Conservation (phyloP, 2,113 vertebrate species). For the Acanthochromis polyacanthus region DNA sequence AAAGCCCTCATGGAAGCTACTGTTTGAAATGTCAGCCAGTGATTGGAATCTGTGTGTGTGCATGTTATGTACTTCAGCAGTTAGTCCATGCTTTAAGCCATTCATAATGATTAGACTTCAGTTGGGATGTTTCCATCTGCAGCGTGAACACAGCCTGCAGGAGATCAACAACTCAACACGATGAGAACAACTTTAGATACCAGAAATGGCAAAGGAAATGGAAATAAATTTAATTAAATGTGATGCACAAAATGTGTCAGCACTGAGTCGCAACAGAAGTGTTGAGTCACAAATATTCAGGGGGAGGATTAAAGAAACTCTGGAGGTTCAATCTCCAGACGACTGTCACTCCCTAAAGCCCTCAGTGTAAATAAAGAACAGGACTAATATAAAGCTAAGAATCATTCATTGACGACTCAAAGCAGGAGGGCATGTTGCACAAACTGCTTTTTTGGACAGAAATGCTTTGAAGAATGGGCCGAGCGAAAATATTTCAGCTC, state of each 20-base stretch:
- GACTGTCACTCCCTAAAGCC: conserved; percentile 2
- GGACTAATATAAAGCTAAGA: conserved; percentile 25
- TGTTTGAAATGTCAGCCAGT: conserved; percentile 8
- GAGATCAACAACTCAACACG: not conserved
- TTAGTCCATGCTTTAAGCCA: not conserved
- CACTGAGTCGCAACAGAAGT: not conserved
- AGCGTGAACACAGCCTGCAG: not conserved
- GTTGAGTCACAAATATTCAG: conserved; percentile 23
- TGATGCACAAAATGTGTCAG: not conserved
- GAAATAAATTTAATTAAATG: too few relatives aligned
- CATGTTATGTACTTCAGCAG: too few relatives aligned
- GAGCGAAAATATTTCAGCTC: conserved; percentile 2
- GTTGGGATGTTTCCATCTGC: conserved; percentile 4
- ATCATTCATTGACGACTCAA: conserved; percentile 6
- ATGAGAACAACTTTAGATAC: conserved; percentile 2
- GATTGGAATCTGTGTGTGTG: not conserved
- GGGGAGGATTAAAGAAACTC: conserved; percentile 30
- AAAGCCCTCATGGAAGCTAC: not conserved
- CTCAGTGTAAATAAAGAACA: conserved; percentile 20
- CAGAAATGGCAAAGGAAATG: too few relatives aligned
- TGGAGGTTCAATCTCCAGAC: conserved; percentile 1
- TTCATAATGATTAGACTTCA: not conserved
- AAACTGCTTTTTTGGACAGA: conserved; percentile 1
- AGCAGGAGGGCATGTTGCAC: not conserved
- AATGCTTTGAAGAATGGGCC: not conserved